Evolutionary conservation across 2,888 invertebrate species (phyloP), one percentile per base, ranked within the genome.

Genomic region (Yponomeuta cagnagella): DNA sequence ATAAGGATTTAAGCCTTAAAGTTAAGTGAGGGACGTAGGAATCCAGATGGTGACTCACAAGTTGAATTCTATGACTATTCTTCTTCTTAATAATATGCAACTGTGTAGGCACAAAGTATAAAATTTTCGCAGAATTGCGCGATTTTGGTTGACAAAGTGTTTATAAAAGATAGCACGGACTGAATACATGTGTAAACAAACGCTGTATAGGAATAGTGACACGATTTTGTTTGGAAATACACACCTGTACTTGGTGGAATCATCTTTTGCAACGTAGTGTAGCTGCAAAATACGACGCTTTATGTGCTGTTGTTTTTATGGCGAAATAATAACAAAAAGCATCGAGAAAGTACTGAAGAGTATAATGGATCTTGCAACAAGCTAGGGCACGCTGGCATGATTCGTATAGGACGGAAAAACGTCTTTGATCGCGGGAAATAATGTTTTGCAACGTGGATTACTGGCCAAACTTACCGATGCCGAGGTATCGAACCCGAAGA

Each of bases 401-500:
- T 15, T 70, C 71, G 72, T 75, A 74, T 69, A 64, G 69, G 71
- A 70, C 30, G 71, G 73, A 70, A 76, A 76, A 76, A 74, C 52
- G 12, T 58, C 3, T 12, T 58, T 58, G 52, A 12, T 72, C 72
- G 74, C 74, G 74, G 79, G 77, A 83, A 79, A 77, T 77, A 80
- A 74, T 71, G 74, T 76, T 70, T 74, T 72, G 74, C 74, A 70
- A 65, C 15, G 72, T 75, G 77, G 76, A 80, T 80, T 76, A 74
- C 5, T 23, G 52, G 70, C 73, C 69, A 72, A 83, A 94, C 95
- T 96, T 92, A 96, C 96, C 93, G 95, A 95, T 93, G 94, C 85
- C 89, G 95, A 93, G 87, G 95, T 94, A 93, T 96, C 95, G 93
- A 96, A 95, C 93, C 95, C 96, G 94, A 96, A 96, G 94, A 96